These are phyloP conservation scores for Nysson spinosus DNA, from an alignment of 2,888 invertebrate genomes.

Conservation along the genomic window DNA sequence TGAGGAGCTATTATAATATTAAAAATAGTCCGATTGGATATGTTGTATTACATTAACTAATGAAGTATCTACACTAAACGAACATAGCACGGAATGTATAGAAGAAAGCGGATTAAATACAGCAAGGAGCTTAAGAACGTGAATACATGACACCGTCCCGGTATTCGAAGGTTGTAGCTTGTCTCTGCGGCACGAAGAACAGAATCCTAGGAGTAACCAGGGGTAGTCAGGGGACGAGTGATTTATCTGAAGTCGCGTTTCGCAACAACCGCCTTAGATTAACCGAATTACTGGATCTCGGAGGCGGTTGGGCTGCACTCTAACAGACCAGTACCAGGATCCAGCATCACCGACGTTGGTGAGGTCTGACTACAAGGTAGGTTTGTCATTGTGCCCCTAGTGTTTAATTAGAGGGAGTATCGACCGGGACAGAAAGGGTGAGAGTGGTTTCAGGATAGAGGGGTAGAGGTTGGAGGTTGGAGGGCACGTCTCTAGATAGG, in stretches of 20 bases:
- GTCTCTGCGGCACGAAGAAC: constrained; percentile 28
- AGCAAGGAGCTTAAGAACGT: too few species aligned
- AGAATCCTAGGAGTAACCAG: constrained; percentile 36
- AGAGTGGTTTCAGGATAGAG: constrained; percentile 46
- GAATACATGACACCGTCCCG: constrained; percentile 2
- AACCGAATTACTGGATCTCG: constrained; percentile 70
- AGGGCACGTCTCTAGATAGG: constrained; percentile 68
- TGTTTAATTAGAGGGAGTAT: constrained; percentile 74
- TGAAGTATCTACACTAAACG: too few species aligned
- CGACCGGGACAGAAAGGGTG: constrained; percentile 61
- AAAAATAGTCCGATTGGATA: too few species aligned
- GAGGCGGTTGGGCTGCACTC: constrained; percentile 34
- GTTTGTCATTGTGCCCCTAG: constrained; percentile 73
- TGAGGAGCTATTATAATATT: too few species aligned
- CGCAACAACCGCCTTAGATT: constrained; percentile 72
- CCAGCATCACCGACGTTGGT: constrained; percentile 41
- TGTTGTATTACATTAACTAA: too few species aligned
- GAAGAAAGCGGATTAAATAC: not conserved
- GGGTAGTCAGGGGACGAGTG: constrained; percentile 65
- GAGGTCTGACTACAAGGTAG: constrained; percentile 61
- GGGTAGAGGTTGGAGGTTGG: constrained; percentile 44
- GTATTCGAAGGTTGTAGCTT: constrained; percentile 9
- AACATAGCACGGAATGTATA: too few species aligned
- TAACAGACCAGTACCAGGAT: constrained; percentile 25
- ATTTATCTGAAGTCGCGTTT: constrained; percentile 68